Percentiles rank a stretch among this genome's conserved stretches.
Evolutionary conservation across 2,113 vertebrate species (phyloP).

Genomic region (Aspiorhynchus laticeps): DNA sequence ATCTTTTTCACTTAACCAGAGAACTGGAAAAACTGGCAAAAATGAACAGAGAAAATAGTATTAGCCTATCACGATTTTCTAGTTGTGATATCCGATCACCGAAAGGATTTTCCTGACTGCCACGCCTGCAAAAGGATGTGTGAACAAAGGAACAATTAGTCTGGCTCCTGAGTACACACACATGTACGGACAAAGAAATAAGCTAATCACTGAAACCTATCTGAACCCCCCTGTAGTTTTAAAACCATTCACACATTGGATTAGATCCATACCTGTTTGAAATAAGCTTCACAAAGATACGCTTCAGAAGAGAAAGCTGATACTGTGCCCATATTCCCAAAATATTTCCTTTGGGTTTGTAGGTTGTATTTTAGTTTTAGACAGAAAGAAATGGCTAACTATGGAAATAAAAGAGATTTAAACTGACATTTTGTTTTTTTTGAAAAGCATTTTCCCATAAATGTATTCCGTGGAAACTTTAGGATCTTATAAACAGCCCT

Average conservation of each 20-base stretch:
- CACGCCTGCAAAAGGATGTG: constrained; percentile 66
- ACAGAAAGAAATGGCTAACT: not conserved
- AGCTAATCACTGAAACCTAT: constrained; percentile 39
- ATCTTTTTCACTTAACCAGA: not conserved
- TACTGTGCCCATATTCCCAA: not conserved
- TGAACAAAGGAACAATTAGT: constrained; percentile 71
- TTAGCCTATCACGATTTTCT: not conserved
- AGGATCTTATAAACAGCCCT: not conserved
- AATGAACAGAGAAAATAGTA: not conserved
- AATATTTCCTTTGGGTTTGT: not conserved
- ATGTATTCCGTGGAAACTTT: not conserved
- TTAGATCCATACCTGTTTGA: not conserved
- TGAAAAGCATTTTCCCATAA: not conserved
- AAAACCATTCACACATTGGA: constrained; percentile 6
- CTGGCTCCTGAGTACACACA: constrained; percentile 51
- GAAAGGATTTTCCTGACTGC: constrained; percentile 62
- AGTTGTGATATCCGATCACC: constrained; percentile 10
- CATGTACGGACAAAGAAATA: constrained; percentile 63
- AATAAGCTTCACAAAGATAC: not conserved
- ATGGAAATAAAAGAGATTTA: not conserved
- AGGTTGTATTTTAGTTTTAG: not conserved
- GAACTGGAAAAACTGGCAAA: not conserved
- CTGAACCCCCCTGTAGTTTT: not conserved
- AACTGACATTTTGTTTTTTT: not conserved
- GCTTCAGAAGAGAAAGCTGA: constrained; percentile 1